Conservation (phyloP, 2,113 vertebrate genomes). For the Grus americana region DNA sequence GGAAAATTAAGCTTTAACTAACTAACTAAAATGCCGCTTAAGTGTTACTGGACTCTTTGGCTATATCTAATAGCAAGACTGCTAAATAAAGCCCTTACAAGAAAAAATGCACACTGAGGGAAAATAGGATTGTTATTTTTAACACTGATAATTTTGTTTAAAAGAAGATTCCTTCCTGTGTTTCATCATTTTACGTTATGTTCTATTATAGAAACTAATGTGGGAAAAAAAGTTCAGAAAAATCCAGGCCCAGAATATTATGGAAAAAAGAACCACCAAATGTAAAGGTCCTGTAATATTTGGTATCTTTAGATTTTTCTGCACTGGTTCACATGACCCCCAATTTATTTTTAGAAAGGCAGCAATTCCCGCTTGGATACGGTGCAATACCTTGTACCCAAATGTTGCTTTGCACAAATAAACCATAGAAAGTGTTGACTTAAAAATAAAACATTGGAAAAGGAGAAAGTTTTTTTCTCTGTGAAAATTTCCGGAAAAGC, state of each 20-base stretch:
- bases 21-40: background rate
- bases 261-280: constrained; percentile 78
- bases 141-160: constrained; percentile 80
- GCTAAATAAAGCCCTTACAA: constrained; percentile 47
- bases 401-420: constrained; percentile 90
- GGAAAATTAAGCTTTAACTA: background rate
- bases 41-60: background rate
- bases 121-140: constrained; percentile 79
- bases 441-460: constrained; percentile 86
- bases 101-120: constrained; percentile 55
- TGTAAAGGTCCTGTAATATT: constrained; percentile 82
- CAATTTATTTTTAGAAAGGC: constrained; percentile 78
- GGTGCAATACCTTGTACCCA: constrained; percentile 87
- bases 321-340: constrained; percentile 81
- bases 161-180: constrained; percentile 81
- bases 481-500: constrained; percentile 87
- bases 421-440: constrained; percentile 90
- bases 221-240: constrained; percentile 80
- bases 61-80: background rate
- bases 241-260: constrained; percentile 79
- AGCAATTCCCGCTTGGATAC: constrained; percentile 80
- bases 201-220: constrained; percentile 76
- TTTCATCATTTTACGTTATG: constrained; percentile 76
- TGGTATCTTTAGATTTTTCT: constrained; percentile 81
- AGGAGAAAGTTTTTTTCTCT: constrained; percentile 74